phyloP scores from a whole-genome alignment of 2,888 invertebrate genomes.

The Tupiocoris notatus region DNA sequence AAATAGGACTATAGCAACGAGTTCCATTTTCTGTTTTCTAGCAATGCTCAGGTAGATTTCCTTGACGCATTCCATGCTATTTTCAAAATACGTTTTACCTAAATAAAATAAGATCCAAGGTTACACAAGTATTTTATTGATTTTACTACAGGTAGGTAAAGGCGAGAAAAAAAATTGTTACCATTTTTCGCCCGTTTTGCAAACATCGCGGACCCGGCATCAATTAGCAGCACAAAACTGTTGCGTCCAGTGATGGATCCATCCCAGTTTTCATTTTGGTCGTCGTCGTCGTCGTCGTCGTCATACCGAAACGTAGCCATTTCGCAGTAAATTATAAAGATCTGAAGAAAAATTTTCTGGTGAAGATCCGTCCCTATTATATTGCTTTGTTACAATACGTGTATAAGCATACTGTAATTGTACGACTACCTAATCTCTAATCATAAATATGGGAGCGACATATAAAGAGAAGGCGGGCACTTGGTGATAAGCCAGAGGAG shows the following conservation, averaged over 20 bases:
- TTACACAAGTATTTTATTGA: too few relatives aligned
- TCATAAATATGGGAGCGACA: too few relatives aligned
- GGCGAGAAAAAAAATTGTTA: too few relatives aligned
- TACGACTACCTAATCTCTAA: too few relatives aligned
- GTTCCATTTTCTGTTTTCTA: conserved; percentile 42
- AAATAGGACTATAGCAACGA: conserved; percentile 35
- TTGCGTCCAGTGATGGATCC: conserved; percentile 32
- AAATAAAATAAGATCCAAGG: too few relatives aligned
- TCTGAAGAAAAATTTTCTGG: too few relatives aligned
- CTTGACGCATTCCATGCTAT: conserved; percentile 24
- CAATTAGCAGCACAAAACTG: conserved; percentile 41
- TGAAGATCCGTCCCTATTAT: too few relatives aligned
- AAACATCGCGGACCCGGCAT: conserved; percentile 42
- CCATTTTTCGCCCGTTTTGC: conserved; percentile 10
- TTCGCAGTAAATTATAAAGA: too few relatives aligned
- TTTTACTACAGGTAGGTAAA: neutral
- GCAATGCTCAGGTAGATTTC: conserved; percentile 41
- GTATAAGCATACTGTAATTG: too few relatives aligned
- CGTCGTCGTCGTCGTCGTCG: conserved; percentile 38
- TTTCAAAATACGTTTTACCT: conserved; percentile 13
- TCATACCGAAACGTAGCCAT: neutral
- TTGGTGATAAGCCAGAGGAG: too few relatives aligned
- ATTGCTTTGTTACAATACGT: too few relatives aligned
- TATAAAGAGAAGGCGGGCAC: too few relatives aligned
- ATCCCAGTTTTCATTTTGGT: conserved; percentile 29